phyloP scores from a whole-genome alignment of 2,888 invertebrate genomes.

The Mactromeris polynyma region DNA sequence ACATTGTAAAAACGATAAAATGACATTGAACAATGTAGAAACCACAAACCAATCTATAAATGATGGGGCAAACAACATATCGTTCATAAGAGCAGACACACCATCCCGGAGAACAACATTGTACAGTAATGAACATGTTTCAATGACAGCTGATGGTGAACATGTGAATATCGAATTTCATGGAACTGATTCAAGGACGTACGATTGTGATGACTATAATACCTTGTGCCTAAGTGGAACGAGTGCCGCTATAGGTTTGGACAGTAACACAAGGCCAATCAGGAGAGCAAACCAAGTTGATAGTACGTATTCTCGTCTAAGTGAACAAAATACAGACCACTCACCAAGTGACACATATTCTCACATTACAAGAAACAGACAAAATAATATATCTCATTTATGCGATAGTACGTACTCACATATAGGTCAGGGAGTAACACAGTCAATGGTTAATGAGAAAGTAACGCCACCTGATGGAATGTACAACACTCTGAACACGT shows the following conservation, averaged over 20 bases:
- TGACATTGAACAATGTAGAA: not conserved
- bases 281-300: not conserved
- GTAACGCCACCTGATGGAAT: not conserved
- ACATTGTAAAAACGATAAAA: not conserved
- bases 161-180: constrained; percentile 5
- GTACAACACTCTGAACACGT: not conserved
- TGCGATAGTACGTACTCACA: not conserved
- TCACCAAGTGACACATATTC: not conserved
- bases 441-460: not conserved
- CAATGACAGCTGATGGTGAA: constrained; percentile 4
- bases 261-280: not conserved
- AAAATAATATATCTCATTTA: not conserved
- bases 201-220: not conserved
- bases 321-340: not conserved
- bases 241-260: not conserved
- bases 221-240: not conserved
- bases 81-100: not conserved
- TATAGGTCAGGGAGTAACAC: not conserved
- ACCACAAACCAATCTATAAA: not conserved
- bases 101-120: not conserved
- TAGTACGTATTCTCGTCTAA: not conserved
- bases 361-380: not conserved
- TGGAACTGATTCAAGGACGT: not conserved
- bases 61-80: not conserved
- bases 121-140: constrained; percentile 1